Base-by-base conservation (phyloP, 2,888 invertebrate genomes). In the Cryptocephalus moraei region DNA sequence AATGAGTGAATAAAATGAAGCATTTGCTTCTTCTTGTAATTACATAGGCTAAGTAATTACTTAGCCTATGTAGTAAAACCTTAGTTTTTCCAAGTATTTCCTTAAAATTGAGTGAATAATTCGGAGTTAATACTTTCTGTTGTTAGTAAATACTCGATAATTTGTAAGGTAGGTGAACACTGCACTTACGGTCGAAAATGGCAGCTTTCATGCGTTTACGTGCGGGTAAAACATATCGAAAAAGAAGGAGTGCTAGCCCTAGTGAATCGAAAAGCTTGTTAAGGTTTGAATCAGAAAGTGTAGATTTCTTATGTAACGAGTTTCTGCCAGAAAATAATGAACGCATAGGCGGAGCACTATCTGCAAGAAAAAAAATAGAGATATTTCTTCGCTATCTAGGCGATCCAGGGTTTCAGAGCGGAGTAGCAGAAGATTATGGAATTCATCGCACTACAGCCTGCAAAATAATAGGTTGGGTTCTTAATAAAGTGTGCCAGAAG, bases 321-420 rank as follows among this genome's bases (percentile, higher is more conserved):
- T 43, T 46, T 46, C 36, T 46, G 46, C 46, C 46, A 46, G 38
- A 42, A 46, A 46, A 46, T 43, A 43, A 46, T 43, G 43, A 43
- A 46, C 42, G 46, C 41, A 43, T n/a, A n/a, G n/a, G n/a, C n/a
- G n/a, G 43, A 43, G 42, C 46, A 46, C 41, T 46, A 46, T 46
- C 46, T 46, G 14, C 46, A 46, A 43, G 34, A 46, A 42, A n/a
- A 43, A 47, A 47, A 47, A 39, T 39, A 33, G 12, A 44, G 33
- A 44, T 43, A 47, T 47, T 47, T 44, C 44, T 47, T 38, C 38
- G 44, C 39, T 47, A 38, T 44, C 39, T 47, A 44, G 14, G 47
- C 44, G 44, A 47, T 44, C 47, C 47, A 44, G 44, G 39, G 32
- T 47, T 44, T 47, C 47, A 47, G 43, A 32, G 11, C 31, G 43